Percentiles rank a stretch among this genome's conserved stretches.
Evolutionary conservation across 2,888 invertebrate genomes (phyloP).

Genomic region (Agrilus mali): DNA sequence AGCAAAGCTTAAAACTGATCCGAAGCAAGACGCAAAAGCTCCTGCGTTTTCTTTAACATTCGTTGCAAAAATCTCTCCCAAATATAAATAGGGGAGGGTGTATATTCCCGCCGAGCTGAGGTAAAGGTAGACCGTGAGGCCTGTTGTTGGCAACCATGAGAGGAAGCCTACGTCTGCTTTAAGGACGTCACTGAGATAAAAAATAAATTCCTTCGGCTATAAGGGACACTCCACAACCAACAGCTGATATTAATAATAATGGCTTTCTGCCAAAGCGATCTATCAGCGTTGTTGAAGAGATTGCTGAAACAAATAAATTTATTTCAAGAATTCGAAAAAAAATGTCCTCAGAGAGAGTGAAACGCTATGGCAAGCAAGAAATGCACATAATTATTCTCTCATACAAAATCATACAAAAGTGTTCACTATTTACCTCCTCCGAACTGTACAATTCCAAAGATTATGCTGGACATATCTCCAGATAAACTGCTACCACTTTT

Average conservation of each 20-base stretch:
- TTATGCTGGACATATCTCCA: conserved; percentile 42
- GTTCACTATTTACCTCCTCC: conserved; percentile 32
- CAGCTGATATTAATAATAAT: conserved; percentile 40
- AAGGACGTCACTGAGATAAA: conserved; percentile 37
- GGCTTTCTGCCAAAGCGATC: conserved; percentile 43
- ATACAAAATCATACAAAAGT: too few species aligned
- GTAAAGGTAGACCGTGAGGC: conserved; percentile 44
- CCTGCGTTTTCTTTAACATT: conserved; percentile 50
- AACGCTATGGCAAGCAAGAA: too few species aligned
- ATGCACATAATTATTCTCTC: too few species aligned
- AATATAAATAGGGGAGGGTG: conserved; percentile 47
- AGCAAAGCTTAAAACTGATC: conserved; percentile 42
- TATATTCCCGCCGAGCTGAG: conserved; percentile 48
- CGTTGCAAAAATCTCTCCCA: conserved; percentile 50
- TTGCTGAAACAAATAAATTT: conserved; percentile 1
- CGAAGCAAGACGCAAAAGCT: conserved; percentile 42
- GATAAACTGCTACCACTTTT: conserved; percentile 39
- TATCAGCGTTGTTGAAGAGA: conserved; percentile 21
- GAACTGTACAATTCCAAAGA: conserved; percentile 46
- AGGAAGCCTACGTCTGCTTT: conserved; percentile 30
- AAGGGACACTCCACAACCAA: conserved; percentile 41
- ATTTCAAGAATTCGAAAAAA: too few species aligned
- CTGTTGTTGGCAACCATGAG: conserved; percentile 41
- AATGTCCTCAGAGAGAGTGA: too few species aligned
- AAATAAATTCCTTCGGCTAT: conserved; percentile 41